phyloP scores from a whole-genome alignment of 2,797 vertebrate genomes.

The Buceros bicornis region DNA sequence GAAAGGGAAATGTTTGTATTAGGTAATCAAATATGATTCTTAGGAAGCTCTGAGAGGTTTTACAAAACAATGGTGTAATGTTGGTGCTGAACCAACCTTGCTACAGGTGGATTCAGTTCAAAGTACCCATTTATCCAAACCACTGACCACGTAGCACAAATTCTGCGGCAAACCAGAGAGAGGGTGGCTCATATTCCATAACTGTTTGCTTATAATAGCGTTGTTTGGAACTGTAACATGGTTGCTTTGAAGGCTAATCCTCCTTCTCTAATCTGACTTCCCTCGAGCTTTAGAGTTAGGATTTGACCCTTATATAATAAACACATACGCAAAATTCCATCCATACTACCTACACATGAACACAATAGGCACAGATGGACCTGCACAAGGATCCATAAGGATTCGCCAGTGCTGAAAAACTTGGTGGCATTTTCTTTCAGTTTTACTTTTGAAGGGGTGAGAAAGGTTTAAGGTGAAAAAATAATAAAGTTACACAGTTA shows the following conservation, averaged over 20 bases:
- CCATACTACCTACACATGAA: background rate
- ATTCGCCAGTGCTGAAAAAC: background rate
- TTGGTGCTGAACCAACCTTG: background rate
- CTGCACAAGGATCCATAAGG: background rate
- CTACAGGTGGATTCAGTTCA: background rate
- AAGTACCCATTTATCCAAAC: background rate
- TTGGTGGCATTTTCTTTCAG: fast-evolving
- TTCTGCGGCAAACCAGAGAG: background rate
- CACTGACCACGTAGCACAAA: background rate
- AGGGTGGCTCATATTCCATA: background rate
- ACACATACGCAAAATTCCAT: background rate
- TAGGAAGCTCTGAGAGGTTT: background rate
- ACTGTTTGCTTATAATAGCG: background rate
- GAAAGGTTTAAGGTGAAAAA: background rate
- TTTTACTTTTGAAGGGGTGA: background rate
- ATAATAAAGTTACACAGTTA: background rate
- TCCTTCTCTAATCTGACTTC: background rate
- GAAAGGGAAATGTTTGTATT: background rate
- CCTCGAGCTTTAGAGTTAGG: background rate
- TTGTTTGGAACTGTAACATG: background rate
- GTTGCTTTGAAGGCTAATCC: background rate
- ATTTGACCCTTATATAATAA: background rate
- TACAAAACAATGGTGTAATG: background rate
- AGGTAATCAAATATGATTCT: background rate
- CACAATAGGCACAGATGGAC: background rate